Conservation (phyloP, 2,113 vertebrate genomes). For the Campylomormyrus numenius region DNA sequence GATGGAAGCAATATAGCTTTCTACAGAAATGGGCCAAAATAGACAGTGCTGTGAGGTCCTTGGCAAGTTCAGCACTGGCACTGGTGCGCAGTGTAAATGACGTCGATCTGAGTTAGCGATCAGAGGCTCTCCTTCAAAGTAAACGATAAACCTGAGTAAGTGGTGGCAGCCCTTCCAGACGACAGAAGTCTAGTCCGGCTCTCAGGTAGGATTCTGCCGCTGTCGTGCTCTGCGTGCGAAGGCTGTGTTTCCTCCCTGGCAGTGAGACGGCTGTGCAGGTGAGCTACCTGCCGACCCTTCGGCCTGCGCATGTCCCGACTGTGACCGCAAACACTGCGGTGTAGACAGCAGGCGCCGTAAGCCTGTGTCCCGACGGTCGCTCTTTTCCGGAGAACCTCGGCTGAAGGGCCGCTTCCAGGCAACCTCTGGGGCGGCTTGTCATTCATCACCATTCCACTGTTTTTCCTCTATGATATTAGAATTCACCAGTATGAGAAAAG, state of each 20-base stretch:
- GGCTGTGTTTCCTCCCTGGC: background rate
- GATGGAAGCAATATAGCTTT: background rate
- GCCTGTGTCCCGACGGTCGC: background rate
- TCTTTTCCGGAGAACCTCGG: background rate
- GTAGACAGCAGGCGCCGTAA: background rate
- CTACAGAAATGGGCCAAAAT: background rate
- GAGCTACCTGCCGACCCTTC: background rate
- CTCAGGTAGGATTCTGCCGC: background rate
- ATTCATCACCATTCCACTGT: background rate
- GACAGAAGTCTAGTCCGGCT: background rate
- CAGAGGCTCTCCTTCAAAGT: background rate
- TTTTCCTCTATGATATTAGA: background rate
- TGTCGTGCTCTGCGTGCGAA: background rate
- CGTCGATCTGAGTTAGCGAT: background rate
- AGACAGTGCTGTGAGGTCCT: background rate
- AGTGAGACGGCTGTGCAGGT: too few species aligned
- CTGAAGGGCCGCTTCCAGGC: background rate
- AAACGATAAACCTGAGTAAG: background rate
- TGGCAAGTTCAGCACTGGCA: background rate
- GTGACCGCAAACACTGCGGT: background rate
- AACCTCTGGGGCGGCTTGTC: background rate
- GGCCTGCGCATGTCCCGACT: background rate
- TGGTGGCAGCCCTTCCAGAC: background rate
- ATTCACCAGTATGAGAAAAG: background rate
- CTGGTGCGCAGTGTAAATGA: background rate